These are phyloP conservation scores for Epizoanthus ramosus DNA, from an alignment of 92 coral and sea anemone genomes.

Conservation along the genomic window DNA sequence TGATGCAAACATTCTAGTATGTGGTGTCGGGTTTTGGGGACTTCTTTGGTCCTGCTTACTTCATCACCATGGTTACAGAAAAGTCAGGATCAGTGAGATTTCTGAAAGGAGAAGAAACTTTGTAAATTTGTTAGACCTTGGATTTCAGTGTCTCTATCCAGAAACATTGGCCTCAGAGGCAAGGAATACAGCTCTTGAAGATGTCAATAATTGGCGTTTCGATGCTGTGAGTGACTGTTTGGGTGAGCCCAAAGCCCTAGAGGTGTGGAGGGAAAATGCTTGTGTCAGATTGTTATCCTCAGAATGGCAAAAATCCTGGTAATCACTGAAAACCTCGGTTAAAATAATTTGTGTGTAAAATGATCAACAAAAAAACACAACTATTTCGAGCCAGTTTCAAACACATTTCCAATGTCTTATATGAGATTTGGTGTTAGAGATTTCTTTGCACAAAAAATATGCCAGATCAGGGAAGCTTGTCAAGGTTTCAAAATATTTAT, in stretches of 20 bases:
- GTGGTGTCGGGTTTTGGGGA: conserved; percentile 87
- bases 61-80: conserved; percentile 95
- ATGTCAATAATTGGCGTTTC: conserved; percentile 80
- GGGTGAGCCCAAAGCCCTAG: conserved; percentile 70
- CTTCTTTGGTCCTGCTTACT: conserved; percentile 79
- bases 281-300: conserved; percentile 88
- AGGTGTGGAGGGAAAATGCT: conserved; percentile 86
- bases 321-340: no score
- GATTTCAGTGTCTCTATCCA: conserved; percentile 77
- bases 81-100: conserved; percentile 83
- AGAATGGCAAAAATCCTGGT: no score
- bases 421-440: no score
- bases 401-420: no score
- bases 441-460: no score
- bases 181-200: conserved; percentile 54
- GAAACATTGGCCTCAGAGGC: conserved; percentile 62
- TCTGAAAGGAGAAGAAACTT: conserved; percentile 83
- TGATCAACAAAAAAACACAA: no score
- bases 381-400: no score
- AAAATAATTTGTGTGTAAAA: no score
- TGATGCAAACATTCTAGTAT: conserved; percentile 76
- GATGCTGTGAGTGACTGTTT: conserved; percentile 87
- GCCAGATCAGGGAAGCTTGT: no score
- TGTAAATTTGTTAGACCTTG: conserved; percentile 72
- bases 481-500: no score